Evolutionary conservation across 2,888 invertebrate species (phyloP), one percentile per base, ranked within the genome.

Genomic region (Steinernema hermaphroditum): DNA sequence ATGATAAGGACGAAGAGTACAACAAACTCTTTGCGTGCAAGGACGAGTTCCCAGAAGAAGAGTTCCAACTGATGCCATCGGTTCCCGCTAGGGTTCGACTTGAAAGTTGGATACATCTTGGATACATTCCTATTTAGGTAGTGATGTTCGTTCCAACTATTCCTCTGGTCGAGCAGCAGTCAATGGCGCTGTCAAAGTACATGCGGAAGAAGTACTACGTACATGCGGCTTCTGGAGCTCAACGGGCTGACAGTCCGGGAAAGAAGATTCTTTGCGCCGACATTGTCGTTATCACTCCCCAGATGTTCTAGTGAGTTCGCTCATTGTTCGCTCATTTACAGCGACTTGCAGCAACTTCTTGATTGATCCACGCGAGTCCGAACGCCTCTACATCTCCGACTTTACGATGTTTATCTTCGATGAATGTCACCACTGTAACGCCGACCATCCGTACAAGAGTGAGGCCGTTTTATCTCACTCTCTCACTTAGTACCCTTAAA

Each of bases 91-190:
- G 54, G 4, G 54, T 54, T 6, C 4, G 54, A 24, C 4, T 24
- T n/a, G 49, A 19, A 49, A 4, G 4, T 6, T 24, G 2, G 6
- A 6, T 6, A n/a, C 24, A 22, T 32, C 1, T 16, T 2, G 16
- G 12, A 16, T 2, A 32, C 1, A 32, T 1, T 14, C 2, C 9
- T 2, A 4, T 62, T 62, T 62, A 62, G 62, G 62, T 32, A 2
- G 62, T 62, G 2, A 77, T 85, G 77, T 69, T 85, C 2, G 85
- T 85, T 1, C 85, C 85, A 34, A 83, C 82, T 43, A 81, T 85
- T 71, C 84, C 85, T 2, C 78, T 85, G 14, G 85, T 85, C 14
- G 75, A 72, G 9, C 85, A 85, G 73, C 85, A 85, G 70, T 71
- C 74, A 14, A 46, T 73, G 2, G 73, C 76, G n/a, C 78, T 84